phyloP scores from a whole-genome alignment of 2,888 invertebrate species.

The Epirrita christyi region DNA sequence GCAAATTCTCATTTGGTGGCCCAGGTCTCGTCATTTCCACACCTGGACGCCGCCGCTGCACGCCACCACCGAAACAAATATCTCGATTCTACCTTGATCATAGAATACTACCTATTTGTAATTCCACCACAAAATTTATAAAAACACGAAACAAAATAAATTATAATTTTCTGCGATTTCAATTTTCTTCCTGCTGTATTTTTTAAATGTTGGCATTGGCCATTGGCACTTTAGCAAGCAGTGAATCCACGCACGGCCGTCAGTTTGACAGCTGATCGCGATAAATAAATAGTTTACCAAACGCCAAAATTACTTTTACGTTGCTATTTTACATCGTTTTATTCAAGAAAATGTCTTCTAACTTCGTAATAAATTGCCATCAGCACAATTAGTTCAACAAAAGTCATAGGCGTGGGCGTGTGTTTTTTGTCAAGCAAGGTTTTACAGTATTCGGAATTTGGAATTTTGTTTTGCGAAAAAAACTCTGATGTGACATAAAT shows the following conservation, averaged over 20 bases:
- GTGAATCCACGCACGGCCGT: neutral
- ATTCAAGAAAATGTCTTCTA: neutral
- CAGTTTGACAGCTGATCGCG: neutral
- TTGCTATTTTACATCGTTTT: neutral
- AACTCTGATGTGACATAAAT: too few species aligned
- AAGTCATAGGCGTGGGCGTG: too few species aligned
- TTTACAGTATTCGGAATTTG: too few species aligned
- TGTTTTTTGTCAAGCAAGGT: too few species aligned
- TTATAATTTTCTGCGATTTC: neutral
- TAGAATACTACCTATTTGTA: conserved; percentile 70
- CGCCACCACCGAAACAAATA: conserved; percentile 38
- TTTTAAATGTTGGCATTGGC: neutral
- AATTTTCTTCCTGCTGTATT: too few species aligned
- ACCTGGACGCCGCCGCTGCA: conserved; percentile 36
- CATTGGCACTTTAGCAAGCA: too few species aligned
- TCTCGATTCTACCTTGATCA: conserved; percentile 46
- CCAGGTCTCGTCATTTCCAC: conserved; percentile 82
- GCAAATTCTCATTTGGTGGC: conserved; percentile 89
- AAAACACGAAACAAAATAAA: neutral
- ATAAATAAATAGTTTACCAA: neutral
- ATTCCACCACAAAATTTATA: conserved; percentile 41
- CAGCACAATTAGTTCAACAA: too few species aligned
- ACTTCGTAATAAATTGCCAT: neutral
- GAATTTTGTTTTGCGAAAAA: too few species aligned
- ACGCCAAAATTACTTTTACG: neutral